Percentiles rank a stretch among this genome's conserved stretches.
Conservation (phyloP, 2,888 invertebrate genomes). For the Drepanosiphum platanoidis region DNA sequence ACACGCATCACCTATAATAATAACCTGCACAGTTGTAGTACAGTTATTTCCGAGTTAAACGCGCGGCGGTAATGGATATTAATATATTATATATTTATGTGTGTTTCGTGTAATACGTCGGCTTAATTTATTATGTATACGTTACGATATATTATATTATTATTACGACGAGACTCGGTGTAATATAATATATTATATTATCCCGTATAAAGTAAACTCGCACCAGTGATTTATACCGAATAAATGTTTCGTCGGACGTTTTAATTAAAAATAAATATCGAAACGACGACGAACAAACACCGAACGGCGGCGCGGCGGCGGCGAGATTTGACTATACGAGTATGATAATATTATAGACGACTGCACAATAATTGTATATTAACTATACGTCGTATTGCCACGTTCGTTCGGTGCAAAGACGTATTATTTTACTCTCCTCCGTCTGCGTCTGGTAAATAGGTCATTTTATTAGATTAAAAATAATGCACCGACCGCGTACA, state of each 20-base stretch:
- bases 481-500: slow-evolving; percentile 15
- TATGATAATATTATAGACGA: background rate
- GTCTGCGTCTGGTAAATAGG: background rate
- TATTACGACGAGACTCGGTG: too few species aligned
- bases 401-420: background rate
- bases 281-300: too few species aligned
- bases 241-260: background rate
- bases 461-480: slow-evolving; percentile 30
- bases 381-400: too few species aligned
- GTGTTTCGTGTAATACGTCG: background rate
- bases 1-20: background rate
- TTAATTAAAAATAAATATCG: slow-evolving; percentile 3
- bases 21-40: background rate
- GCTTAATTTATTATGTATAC: slow-evolving; percentile 6
- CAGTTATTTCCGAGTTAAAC: background rate
- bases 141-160: background rate
- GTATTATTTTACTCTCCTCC: too few species aligned
- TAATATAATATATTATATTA: background rate
- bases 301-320: background rate
- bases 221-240: background rate
- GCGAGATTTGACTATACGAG: background rate
- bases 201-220: background rate
- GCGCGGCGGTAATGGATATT: background rate
- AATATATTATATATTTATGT: too few species aligned
- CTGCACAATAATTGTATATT: background rate